phyloP scores from a whole-genome alignment of 2,888 invertebrate species.

The Eurytoma californica region DNA sequence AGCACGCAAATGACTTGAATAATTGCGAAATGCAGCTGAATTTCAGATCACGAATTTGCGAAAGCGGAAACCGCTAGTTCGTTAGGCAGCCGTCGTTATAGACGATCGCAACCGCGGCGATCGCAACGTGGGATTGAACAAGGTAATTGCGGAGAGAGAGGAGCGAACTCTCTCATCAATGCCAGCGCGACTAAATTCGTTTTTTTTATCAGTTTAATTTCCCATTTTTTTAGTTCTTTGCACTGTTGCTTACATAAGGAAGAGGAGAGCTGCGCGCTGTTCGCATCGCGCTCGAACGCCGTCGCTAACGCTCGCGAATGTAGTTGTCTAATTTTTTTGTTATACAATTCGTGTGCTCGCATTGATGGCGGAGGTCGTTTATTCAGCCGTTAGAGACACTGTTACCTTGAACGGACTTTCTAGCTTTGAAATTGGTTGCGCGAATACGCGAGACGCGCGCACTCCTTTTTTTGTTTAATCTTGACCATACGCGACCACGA shows the following conservation, averaged over 20 bases:
- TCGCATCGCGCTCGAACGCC: not conserved
- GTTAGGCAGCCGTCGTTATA: conserved; percentile 6
- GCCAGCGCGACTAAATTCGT: conserved; percentile 62
- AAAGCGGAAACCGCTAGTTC: no score
- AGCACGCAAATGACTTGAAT: not conserved
- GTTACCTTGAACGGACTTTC: conserved; percentile 71
- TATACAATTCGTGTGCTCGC: conserved; percentile 64
- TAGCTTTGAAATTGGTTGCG: conserved; percentile 14
- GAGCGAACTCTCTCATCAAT: conserved; percentile 73
- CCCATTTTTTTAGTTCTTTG: no score
- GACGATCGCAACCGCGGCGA: conserved; percentile 57
- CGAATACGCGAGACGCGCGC: not conserved
- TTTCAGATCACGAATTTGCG: not conserved
- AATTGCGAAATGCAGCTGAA: not conserved
- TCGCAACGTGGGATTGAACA: conserved; percentile 71
- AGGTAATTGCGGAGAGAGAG: conserved; percentile 74
- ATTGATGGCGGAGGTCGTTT: conserved; percentile 74
- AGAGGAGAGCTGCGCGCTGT: not conserved
- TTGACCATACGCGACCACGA: not conserved
- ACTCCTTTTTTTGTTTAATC: not conserved
- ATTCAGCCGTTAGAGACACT: conserved; percentile 72
- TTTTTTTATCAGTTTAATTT: conserved; percentile 13
- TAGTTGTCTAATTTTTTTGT: not conserved
- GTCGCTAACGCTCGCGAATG: no score
- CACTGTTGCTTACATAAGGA: no score